Evolutionary conservation across 53 echinoderm and acorn worm species (phyloP).

Genomic region (Temnopleurus reevesii): DNA sequence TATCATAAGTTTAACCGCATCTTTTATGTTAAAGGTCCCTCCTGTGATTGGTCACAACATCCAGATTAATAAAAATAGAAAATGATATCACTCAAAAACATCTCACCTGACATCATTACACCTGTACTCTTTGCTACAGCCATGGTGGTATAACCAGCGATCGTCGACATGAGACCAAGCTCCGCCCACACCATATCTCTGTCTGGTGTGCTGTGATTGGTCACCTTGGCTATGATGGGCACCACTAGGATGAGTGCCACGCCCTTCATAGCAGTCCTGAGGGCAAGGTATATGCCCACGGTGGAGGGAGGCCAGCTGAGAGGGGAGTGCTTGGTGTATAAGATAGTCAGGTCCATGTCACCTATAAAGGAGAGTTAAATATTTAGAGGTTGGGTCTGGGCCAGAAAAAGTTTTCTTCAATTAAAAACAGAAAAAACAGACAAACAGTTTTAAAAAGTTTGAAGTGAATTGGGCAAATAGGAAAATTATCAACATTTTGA

Average conservation of each 20-base stretch:
- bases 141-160: conserved; percentile 63
- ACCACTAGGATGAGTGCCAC: conserved; percentile 57
- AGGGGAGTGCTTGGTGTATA: conserved; percentile 85
- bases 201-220: conserved; percentile 60
- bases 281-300: conserved; percentile 68
- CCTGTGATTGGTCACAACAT: too few relatives aligned
- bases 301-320: conserved; percentile 74
- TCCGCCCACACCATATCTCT: conserved; percentile 71
- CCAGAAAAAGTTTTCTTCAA: too few relatives aligned
- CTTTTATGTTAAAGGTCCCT: too few relatives aligned
- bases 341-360: conserved; percentile 79
- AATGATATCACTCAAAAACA: not conserved
- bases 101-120: conserved; percentile 76
- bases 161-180: conserved; percentile 62
- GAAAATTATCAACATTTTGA: too few relatives aligned
- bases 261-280: conserved; percentile 69
- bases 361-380: too few relatives aligned
- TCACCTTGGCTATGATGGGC: conserved; percentile 59
- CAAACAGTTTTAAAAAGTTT: too few relatives aligned
- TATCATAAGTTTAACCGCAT: too few relatives aligned
- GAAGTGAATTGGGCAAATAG: too few relatives aligned
- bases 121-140: conserved; percentile 69
- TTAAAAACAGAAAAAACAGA: too few relatives aligned
- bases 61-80: too few relatives aligned
- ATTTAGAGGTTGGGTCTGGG: too few relatives aligned